phyloP scores from a whole-genome alignment of 2,797 vertebrate species.

The Pseudotriccus pelzelni region DNA sequence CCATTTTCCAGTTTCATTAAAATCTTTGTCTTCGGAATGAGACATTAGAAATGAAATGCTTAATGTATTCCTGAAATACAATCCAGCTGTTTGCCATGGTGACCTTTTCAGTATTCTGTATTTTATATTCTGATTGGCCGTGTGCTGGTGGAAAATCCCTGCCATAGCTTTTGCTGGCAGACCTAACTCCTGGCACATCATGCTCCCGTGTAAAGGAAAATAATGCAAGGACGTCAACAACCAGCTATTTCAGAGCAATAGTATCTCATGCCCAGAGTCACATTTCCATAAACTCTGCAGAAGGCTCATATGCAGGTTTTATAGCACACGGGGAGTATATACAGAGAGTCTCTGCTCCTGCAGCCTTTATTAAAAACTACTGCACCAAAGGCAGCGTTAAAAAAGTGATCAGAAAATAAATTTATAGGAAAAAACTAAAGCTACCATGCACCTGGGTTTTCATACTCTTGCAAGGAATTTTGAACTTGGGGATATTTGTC shows the following conservation, averaged over 20 bases:
- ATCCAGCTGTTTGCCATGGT: constrained; percentile 14
- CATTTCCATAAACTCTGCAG: background rate
- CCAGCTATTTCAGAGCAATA: background rate
- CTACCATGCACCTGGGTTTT: background rate
- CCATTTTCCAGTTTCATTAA: constrained; percentile 46
- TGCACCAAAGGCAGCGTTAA: background rate
- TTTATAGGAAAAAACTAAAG: background rate
- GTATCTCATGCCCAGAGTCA: background rate
- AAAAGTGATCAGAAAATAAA: background rate
- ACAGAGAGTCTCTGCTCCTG: background rate
- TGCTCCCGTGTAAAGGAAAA: background rate
- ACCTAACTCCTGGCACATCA: background rate
- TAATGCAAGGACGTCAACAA: background rate
- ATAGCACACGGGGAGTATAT: background rate
- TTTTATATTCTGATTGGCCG: constrained; percentile 52
- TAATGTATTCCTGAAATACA: constrained; percentile 38
- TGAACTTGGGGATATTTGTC: background rate
- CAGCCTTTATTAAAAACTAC: background rate
- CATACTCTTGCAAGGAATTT: background rate
- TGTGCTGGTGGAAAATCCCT: background rate
- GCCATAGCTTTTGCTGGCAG: background rate
- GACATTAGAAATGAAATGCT: constrained; percentile 32
- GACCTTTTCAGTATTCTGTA: constrained; percentile 65
- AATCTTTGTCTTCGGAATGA: constrained; percentile 33
- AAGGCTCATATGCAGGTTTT: background rate